A percentile compares a stretch with the other conserved stretches of the same genome.
Evolutionary conservation across 1,140 invertebrate genomes (phyloP).

Genomic region (Leptinotarsa defecta): DNA sequence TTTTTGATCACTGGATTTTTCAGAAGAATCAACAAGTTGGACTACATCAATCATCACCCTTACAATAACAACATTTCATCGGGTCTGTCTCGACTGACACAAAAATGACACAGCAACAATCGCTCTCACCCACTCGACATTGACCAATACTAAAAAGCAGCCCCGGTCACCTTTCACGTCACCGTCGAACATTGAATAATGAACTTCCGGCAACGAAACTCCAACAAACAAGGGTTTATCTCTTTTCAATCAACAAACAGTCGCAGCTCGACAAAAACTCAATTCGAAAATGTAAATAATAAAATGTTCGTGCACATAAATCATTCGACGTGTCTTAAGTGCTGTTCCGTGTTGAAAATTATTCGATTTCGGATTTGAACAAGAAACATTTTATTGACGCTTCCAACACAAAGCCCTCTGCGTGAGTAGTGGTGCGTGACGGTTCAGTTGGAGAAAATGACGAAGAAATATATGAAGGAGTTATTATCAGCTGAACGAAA

Average conservation of each 20-base stretch:
- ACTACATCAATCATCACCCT: no score
- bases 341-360: slow-evolving; percentile 19
- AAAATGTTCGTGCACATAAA: slow-evolving; percentile 21
- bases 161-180: no score
- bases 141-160: background rate
- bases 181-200: background rate
- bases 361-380: slow-evolving; percentile 18
- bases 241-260: background rate
- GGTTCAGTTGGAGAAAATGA: background rate
- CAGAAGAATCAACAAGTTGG: no score
- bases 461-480: background rate
- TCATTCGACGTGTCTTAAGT: slow-evolving; percentile 20
- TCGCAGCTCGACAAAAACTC: slow-evolving; percentile 10
- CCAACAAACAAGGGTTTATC: background rate
- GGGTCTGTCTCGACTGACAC: background rate
- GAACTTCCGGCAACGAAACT: background rate
- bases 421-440: slow-evolving; percentile 16
- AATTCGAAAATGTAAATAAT: slow-evolving; percentile 18
- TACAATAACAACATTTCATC: background rate
- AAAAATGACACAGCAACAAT: background rate
- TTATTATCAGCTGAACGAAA: background rate
- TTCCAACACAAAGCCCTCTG: slow-evolving; percentile 3
- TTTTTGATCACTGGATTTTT: no score
- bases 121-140: background rate
- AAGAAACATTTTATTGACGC: slow-evolving; percentile 13